Evolutionary conservation across 2,797 vertebrate species (phyloP).

Genomic region (Astyanax mexicanus): DNA sequence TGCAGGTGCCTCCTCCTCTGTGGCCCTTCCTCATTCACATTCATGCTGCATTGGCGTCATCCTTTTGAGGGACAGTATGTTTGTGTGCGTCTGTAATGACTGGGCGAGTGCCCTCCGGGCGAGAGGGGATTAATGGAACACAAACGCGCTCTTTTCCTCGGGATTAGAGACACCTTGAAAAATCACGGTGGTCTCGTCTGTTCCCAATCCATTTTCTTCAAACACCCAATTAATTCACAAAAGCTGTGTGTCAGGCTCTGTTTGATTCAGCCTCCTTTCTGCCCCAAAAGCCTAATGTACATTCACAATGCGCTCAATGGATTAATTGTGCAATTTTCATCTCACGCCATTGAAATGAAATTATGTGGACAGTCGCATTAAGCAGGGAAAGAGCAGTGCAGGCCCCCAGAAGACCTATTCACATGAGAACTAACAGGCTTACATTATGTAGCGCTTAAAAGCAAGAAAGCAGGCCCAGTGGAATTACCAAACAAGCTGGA

Average conservation of each 20-base stretch:
- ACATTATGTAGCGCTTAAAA: constrained; percentile 17
- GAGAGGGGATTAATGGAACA: constrained; percentile 49
- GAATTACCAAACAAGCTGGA: not conserved
- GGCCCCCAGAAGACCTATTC: not conserved
- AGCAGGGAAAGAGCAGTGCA: constrained; percentile 18
- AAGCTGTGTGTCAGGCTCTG: constrained; percentile 33
- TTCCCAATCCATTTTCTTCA: constrained; percentile 33
- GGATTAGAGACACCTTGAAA: constrained; percentile 50
- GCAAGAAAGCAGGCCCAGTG: not conserved
- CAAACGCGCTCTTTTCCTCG: constrained; percentile 26
- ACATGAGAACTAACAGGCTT: constrained; percentile 23
- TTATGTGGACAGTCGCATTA: constrained; percentile 29
- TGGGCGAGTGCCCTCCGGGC: not conserved
- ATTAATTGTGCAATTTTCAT: constrained; percentile 55
- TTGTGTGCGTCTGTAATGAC: constrained; percentile 26
- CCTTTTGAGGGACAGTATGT: not conserved
- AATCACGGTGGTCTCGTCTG: constrained; percentile 13
- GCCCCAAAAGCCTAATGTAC: constrained; percentile 20
- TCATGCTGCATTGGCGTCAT: constrained; percentile 1
- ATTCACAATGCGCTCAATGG: constrained; percentile 26
- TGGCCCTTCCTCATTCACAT: constrained; percentile 35
- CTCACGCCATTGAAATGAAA: constrained; percentile 50
- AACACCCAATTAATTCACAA: constrained; percentile 55
- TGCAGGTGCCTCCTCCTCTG: constrained; percentile 4
- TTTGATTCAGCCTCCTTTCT: constrained; percentile 30